Base-by-base conservation (phyloP, 1,140 invertebrate genomes). In the Brevipalpus yothersi region DNA sequence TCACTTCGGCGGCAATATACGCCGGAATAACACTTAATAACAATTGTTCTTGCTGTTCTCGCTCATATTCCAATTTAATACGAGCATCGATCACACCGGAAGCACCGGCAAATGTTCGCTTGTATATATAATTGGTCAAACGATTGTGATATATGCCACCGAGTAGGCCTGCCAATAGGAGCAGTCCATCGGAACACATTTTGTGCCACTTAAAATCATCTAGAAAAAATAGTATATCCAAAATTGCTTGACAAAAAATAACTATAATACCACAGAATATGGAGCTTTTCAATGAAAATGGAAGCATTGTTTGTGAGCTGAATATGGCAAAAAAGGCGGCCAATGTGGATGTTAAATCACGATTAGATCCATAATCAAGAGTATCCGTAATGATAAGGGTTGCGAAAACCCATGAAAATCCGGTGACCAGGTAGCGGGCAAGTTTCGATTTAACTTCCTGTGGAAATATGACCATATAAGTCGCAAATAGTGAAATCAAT, bases 1-100 rank as follows among this genome's bases (percentile, higher is more conserved):
- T 90, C 49, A 94, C 89, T 71, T 94, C 88, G 68, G 82, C 82
- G 4, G 89, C 91, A 59, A 98, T 85, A 69, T 96, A 94, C 69
- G 89, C 84, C 2, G 93, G 93, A 59, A 98, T 74, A 58, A 98
- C 90, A 83, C 78, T 66, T 2, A 77, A 65, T 53, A 78, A 61
- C 41, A 78, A 61, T 56, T 68, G 66, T 62, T 75, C 74, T 72
- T 75, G 72, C 57, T 90, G 86, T 66, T 90, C 86, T 63, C 83
- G 79, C 71, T 92, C 87, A 69, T 86, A 89, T 72, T 92, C 87
- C 41, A 90, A 73, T 71, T 90, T 89, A 43, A 92, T 84, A 61
- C 87, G 75, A 39, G 88, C 89, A 67, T 93, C 87, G 43, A 94
- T 84, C 62, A 86, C 89, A 2, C 82, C 87, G 56, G 83, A 76